Base-by-base conservation (phyloP, 2,888 invertebrate genomes). In the Drosophila setosimentum region DNA sequence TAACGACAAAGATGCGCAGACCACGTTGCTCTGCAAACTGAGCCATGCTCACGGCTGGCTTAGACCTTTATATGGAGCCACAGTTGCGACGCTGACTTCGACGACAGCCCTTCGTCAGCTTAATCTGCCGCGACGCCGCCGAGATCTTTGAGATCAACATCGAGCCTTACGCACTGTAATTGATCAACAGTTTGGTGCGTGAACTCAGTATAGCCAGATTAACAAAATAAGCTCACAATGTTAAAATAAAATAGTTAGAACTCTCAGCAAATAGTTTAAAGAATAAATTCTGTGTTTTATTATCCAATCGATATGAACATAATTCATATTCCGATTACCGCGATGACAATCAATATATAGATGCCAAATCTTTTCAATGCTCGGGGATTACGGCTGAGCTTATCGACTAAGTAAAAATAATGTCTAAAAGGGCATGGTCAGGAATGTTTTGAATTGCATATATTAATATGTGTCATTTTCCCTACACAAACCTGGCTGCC, bases 1-100 rank as follows among this genome's bases (percentile, higher is more conserved):
- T 60, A n/a, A 51, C 48, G 66, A 63, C 71, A 73, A 73, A 68
- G 71, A 68, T 35, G 42, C 73, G 50, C 64, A 75, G 71, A 60
- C 63, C 63, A 80, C 66, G 76, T 40, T 74, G 42, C 68, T 80
- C 75, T 72, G 73, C 65, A 72, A 73, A 85, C 85, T 86, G 80
- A 87, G 73, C 78, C 61, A 27, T 27, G 65, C 68, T 68, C 71
- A 68, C 51, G 48, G 54, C 66, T 53, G 65, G 59, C 84, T 68
- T 24, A 69, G 64, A 73, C 74, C 78, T 87, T 85, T 86, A 84
- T 84, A 86, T 59, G 59, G 59, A 62, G 32, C 59, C 63, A 42
- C 5, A 6, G 42, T 50, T 27, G 16, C 42, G 42, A 66, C 66
- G 57, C n/a, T 48, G 48, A 21, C 73, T 62, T 33, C 33, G 62